phyloP scores from a whole-genome alignment of 2,113 vertebrate genomes.

The Cebidichthys violaceus region DNA sequence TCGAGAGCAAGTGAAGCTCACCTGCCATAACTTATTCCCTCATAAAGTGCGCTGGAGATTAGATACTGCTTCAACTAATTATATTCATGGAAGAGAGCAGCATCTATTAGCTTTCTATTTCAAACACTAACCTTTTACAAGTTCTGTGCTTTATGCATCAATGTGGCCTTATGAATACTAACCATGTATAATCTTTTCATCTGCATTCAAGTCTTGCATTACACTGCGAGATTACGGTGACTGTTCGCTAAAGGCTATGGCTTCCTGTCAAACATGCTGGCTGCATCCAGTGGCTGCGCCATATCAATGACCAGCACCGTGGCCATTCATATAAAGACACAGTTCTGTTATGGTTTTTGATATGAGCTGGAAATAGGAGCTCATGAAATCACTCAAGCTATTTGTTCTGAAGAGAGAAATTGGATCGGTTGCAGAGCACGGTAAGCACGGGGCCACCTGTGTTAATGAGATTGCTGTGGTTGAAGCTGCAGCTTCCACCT shows the following conservation, averaged over 20 bases:
- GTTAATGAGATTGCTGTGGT: conserved; percentile 62
- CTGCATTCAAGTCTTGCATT: conserved; percentile 49
- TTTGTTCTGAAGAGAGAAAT: conserved; percentile 48
- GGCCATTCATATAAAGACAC: conserved; percentile 14
- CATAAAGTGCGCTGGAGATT: background rate
- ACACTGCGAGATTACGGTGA: conserved; percentile 36
- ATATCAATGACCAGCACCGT: background rate
- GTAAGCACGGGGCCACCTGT: conserved; percentile 21
- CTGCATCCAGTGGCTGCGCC: conserved; percentile 2
- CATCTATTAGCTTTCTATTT: conserved; percentile 73
- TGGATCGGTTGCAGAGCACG: conserved; percentile 23
- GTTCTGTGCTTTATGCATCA: conserved; percentile 51
- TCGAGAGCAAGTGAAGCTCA: background rate
- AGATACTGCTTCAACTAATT: conserved; percentile 48
- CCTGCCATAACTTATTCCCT: conserved; percentile 2
- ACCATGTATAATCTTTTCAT: conserved; percentile 63
- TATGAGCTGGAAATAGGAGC: conserved; percentile 21
- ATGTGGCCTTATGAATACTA: conserved; percentile 73
- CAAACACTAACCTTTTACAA: conserved; percentile 69
- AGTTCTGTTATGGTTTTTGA: conserved; percentile 29
- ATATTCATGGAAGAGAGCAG: conserved; percentile 64
- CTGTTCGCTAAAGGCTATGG: conserved; percentile 1
- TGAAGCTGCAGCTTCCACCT: conserved; percentile 44
- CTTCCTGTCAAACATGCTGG: conserved; percentile 32
- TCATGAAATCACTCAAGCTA: conserved; percentile 31